Evolutionary conservation across 1,140 invertebrate species (phyloP), one percentile per base, ranked within the genome.

Genomic region (Calliphora vicina): DNA sequence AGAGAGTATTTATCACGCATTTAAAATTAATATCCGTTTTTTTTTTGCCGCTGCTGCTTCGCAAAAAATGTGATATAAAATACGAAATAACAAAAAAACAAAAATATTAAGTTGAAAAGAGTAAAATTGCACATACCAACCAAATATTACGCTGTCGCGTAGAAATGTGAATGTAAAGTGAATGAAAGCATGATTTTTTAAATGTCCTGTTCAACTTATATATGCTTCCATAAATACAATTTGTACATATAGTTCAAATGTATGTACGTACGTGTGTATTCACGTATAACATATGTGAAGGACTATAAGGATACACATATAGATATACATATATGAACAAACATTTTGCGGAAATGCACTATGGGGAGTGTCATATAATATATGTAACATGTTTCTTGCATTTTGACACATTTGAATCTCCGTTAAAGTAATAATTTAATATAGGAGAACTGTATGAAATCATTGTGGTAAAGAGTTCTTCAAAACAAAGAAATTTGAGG

Each of bases 21-120:
- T 81, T 81, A 80, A 80, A 83, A 83, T 83, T 83, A 83, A 83
- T 83, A 83, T 83, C 82, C 82, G 82, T 42, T 81, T 26, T 74
- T 57, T 57, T 57, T 15, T 57, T n/a, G 17, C 13, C 1, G 15
- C n/a, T 17, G n/a, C n/a, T n/a, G n/a, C 8, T 57, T 15, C 50
- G 5, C 6, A 35, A 35, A 57, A 57, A 17, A 57, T 17, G n/a
- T 5, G 15, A 57, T 15, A n/a, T 57, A n/a, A 57, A 57, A 17
- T 57, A 57, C 45, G 50, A 57, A 57, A 57, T 57, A 17, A 15
- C 50, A 57, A n/a, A n/a, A n/a, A 57, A 57, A 57, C n/a, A 57
- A n/a, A 15, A 17, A 57, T 17, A 57, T 17, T 15, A 57, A 57
- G n/a, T 17, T 17, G n/a, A 57, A 57, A 57, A 57, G 45, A 57